Evolutionary conservation across 2,113 vertebrate species (phyloP), one percentile per base, ranked within the genome.

Genomic region (Zosterops hypoxanthus): DNA sequence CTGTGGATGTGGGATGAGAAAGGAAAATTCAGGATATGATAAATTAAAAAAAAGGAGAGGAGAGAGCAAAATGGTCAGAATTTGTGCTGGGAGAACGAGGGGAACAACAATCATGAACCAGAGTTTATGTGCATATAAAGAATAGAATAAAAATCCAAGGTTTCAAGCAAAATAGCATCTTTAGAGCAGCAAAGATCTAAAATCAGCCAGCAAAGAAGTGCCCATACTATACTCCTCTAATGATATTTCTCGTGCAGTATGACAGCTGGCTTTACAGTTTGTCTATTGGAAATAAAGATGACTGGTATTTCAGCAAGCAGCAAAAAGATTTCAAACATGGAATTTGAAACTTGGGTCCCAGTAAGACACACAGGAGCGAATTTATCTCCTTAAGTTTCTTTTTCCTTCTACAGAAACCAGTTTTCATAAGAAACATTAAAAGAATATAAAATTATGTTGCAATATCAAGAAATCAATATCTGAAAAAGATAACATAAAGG

Each of bases 201-300:
- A 93, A 66, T 36, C 21, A 80, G 44, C 14, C 21, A 80, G 29
- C 6, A 86, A 79, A 63, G 85, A 44, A 26, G 11, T 6, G 31
- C 64, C 25, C 18, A 19, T 50, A 31, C 22, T 34, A 20, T 33
- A 19, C 1, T 11, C 20, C 18, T 78, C 44, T 77, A 69, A 64
- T n/a, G 52, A 46, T 39, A 66, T 33, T 42, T 82, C 25, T 71
- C 68, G 63, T 13, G 24, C 50, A 81, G 9, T 18, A 44, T 19
- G 55, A 46, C 26, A 61, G 31, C 7, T 70, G 60, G 88, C 14
- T 36, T 59, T 65, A 36, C 9, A 75, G 31, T 28, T 65, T 79
- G 16, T 66, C 22, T 69, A 53, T 0, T 50, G 23, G 39, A 55
- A 79, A 70, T n/a, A 52, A 70, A 63, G 28, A 42, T 0, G 0